phyloP scores from a whole-genome alignment of 2,113 vertebrate species.

The Pagrus major region DNA sequence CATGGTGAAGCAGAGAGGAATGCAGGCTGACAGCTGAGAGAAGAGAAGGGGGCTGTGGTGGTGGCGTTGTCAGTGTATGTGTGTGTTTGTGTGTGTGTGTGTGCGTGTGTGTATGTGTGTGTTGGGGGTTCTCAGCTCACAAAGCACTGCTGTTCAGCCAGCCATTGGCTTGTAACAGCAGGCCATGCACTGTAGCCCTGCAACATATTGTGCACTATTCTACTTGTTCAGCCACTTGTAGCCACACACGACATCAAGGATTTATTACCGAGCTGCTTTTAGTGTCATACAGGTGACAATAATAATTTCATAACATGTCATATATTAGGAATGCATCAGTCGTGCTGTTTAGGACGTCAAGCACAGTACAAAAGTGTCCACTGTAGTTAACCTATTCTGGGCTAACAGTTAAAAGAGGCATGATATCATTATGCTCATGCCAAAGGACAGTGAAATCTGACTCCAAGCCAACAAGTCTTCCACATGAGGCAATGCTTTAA shows the following conservation, averaged over 20 bases:
- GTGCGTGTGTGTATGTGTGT: constrained; percentile 26
- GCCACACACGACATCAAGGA: background rate
- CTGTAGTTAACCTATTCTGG: constrained; percentile 32
- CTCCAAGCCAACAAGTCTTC: constrained; percentile 21
- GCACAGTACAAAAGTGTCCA: background rate
- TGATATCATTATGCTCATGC: constrained; percentile 16
- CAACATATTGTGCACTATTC: background rate
- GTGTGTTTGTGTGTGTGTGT: constrained; percentile 31
- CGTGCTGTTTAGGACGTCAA: background rate
- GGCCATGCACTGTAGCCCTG: constrained; percentile 6
- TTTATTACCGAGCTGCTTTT: background rate
- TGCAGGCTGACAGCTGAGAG: constrained; percentile 80
- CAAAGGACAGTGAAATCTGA: constrained; percentile 39
- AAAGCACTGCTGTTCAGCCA: constrained; percentile 73
- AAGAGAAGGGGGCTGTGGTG: constrained; percentile 20
- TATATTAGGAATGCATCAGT: background rate
- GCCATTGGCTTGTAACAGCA: constrained; percentile 39
- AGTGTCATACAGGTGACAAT: background rate
- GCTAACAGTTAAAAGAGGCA: constrained; percentile 21
- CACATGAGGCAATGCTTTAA: constrained; percentile 34
- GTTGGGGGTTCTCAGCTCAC: constrained; percentile 49
- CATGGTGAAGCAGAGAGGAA: constrained; percentile 78
- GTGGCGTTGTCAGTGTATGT: constrained; percentile 21
- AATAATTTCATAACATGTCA: background rate
- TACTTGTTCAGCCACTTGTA: background rate